A percentile compares a stretch with the other conserved stretches of the same genome.
These are phyloP conservation scores for Nesidiocoris tenuis DNA, from an alignment of 2,888 invertebrate species.

Conservation along the genomic window DNA sequence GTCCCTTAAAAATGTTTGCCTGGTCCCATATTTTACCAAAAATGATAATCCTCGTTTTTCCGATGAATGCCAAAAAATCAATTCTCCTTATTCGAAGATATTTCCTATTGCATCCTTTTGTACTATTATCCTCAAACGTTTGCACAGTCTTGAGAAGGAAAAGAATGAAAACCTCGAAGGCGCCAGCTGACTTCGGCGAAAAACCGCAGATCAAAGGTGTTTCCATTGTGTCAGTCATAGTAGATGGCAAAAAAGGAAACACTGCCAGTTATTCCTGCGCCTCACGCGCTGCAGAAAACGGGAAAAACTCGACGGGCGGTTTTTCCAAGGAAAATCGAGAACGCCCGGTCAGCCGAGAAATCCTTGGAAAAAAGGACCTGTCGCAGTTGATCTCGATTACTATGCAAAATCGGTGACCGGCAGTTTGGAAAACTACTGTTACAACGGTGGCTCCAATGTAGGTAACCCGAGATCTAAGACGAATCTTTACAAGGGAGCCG, in stretches of 20 bases:
- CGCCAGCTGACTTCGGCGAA: neutral
- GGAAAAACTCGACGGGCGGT: neutral
- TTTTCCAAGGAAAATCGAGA: constrained; percentile 13
- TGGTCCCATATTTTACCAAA: too few species aligned
- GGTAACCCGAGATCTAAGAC: neutral
- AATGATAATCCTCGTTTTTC: too few species aligned
- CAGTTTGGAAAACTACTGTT: constrained; percentile 8
- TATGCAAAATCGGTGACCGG: constrained; percentile 6
- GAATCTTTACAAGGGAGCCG: neutral
- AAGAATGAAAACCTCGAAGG: neutral
- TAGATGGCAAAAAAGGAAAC: constrained; percentile 5
- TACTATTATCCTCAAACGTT: too few species aligned
- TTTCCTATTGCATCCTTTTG: too few species aligned
- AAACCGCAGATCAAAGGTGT: constrained; percentile 21
- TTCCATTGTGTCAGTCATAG: constrained; percentile 21
- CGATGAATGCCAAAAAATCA: too few species aligned
- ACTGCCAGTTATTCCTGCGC: constrained; percentile 14
- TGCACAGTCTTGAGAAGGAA: too few species aligned
- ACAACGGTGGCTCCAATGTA: too few species aligned
- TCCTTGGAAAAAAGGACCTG: neutral
- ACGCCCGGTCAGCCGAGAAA: neutral
- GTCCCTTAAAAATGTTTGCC: too few species aligned
- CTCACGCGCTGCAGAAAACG: constrained; percentile 18
- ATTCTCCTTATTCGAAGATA: too few species aligned
- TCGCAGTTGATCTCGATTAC: neutral